phyloP scores from a whole-genome alignment of 2,797 vertebrate species.

The Neosilurus hyrtlii region DNA sequence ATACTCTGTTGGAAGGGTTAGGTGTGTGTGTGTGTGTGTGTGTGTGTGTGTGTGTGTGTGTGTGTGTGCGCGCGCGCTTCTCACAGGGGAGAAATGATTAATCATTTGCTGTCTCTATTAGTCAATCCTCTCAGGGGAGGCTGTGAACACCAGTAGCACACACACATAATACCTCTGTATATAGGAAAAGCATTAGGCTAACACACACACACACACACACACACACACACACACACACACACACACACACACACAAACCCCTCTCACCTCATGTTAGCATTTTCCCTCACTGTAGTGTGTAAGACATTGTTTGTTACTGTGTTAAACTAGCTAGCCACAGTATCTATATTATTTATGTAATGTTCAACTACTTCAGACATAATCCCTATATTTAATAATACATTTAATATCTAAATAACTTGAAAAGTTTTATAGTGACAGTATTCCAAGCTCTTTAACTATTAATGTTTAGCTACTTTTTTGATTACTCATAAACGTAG shows the following conservation, averaged over 20 bases:
- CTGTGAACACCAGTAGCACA: slow-evolving; percentile 47
- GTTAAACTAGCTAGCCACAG: background rate
- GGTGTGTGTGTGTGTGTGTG: slow-evolving; percentile 31
- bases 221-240: slow-evolving; percentile 9
- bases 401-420: too few relatives aligned
- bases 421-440: background rate
- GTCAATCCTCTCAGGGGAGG: slow-evolving; percentile 54
- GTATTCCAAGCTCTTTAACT: background rate
- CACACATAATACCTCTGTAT: slow-evolving; percentile 54
- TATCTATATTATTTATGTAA: background rate
- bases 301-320: background rate
- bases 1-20: slow-evolving; percentile 40
- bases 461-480: background rate
- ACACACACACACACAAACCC: background rate
- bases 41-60: slow-evolving; percentile 12
- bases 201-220: slow-evolving; percentile 34
- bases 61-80: background rate
- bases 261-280: slow-evolving; percentile 13
- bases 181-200: slow-evolving; percentile 57
- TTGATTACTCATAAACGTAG: background rate
- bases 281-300: background rate
- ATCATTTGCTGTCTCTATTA: slow-evolving; percentile 56
- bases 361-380: too few relatives aligned
- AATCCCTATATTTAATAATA: background rate
- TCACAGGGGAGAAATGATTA: slow-evolving; percentile 53